phyloP scores from a whole-genome alignment of 2,113 vertebrate genomes.

The Lipotes vexillifer region DNA sequence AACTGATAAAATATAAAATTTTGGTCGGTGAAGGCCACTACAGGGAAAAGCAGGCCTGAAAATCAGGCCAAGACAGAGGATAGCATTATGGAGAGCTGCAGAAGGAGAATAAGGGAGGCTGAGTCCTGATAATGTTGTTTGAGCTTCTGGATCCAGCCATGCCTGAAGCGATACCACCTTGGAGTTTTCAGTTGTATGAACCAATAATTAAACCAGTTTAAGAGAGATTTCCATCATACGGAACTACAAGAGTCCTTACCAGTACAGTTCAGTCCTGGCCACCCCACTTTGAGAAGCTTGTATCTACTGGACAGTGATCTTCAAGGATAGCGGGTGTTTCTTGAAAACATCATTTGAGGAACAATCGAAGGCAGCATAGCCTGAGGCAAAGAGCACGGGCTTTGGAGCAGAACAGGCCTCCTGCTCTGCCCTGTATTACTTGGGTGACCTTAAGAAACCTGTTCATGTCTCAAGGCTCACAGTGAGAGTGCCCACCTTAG shows the following conservation, averaged over 20 bases:
- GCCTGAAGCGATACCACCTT: neutral
- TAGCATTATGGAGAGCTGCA: neutral
- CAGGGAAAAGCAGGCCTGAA: neutral
- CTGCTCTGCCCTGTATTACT: neutral
- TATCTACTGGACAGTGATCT: neutral
- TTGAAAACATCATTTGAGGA: neutral
- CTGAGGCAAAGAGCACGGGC: neutral
- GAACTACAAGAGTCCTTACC: neutral
- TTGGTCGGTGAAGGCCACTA: neutral
- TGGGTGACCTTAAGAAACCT: neutral
- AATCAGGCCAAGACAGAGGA: neutral
- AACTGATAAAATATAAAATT: neutral
- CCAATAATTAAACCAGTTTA: neutral
- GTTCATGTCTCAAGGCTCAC: neutral
- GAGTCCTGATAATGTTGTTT: neutral
- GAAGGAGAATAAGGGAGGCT: neutral
- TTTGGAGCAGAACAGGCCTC: neutral
- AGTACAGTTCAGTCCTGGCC: neutral
- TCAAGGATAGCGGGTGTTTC: neutral
- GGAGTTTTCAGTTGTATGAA: neutral
- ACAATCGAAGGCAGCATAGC: neutral
- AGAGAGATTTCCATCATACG: neutral
- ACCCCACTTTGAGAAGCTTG: neutral
- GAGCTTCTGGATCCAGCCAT: slow-evolving; percentile 10
- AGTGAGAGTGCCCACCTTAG: neutral